Evolutionary conservation across 1,140 invertebrate genomes (phyloP).

Genomic region (Oryzaephilus surinamensis): DNA sequence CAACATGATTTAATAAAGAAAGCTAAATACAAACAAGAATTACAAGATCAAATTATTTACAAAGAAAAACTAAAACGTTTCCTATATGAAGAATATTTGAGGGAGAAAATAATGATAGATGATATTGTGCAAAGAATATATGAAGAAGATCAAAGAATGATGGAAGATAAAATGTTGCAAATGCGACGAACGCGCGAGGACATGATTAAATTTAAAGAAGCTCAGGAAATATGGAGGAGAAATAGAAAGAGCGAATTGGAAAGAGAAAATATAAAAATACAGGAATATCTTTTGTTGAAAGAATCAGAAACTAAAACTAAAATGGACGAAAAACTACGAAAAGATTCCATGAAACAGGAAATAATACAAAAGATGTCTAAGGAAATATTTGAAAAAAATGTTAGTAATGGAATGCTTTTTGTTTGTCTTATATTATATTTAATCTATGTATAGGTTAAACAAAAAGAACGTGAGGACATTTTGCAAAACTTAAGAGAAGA

Average conservation of each 20-base stretch:
- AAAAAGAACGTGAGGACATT: conserved; percentile 30
- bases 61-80: conserved; percentile 29
- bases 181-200: conserved; percentile 33
- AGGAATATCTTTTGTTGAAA: conserved; percentile 31
- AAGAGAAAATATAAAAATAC: conserved; percentile 33
- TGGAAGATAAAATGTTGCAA: conserved; percentile 29
- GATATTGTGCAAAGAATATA: conserved; percentile 34
- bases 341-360: conserved; percentile 8
- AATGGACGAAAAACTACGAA: conserved; percentile 1
- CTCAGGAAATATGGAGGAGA: conserved; percentile 31
- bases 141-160: conserved; percentile 33
- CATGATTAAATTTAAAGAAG: conserved; percentile 31
- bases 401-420: background rate
- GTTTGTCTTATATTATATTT: background rate
- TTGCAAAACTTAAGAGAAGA: conserved; percentile 27
- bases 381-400: background rate
- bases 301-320: conserved; percentile 7
- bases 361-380: conserved; percentile 1
- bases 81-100: conserved; percentile 35
- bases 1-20: conserved; percentile 29
- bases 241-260: conserved; percentile 29
- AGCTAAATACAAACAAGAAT: conserved; percentile 28
- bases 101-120: conserved; percentile 37
- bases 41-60: conserved; percentile 36
- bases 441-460: conserved; percentile 20